These are phyloP conservation scores for Apogon hyalosoma DNA, from an alignment of 2,797 vertebrate genomes.

Conservation along the genomic window DNA sequence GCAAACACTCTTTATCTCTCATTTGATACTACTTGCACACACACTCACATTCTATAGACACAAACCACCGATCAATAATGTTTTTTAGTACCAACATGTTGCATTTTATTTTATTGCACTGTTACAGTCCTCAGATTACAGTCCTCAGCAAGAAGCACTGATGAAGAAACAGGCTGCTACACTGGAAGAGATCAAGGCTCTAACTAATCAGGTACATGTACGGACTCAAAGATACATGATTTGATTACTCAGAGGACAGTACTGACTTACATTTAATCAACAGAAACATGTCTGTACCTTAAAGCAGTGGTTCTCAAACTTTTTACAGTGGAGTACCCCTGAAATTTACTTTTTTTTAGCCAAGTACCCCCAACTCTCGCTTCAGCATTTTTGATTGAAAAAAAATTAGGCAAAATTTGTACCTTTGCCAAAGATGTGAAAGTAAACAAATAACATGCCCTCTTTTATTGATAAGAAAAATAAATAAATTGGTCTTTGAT, in stretches of 20 bases:
- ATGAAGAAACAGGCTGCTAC: conserved; percentile 90
- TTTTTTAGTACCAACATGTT: conserved; percentile 37
- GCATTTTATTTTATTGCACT: conserved; percentile 39
- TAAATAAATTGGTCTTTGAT: too few species aligned
- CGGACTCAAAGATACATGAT: conserved; percentile 6
- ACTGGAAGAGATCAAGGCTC: conserved; percentile 87
- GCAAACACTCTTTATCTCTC: conserved; percentile 46
- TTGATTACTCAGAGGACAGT: neutral
- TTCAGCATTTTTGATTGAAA: too few species aligned
- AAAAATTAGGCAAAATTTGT: neutral
- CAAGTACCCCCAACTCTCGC: too few species aligned
- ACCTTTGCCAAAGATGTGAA: neutral
- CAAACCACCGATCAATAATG: conserved; percentile 46
- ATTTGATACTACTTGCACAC: conserved; percentile 34
- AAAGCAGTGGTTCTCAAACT: too few species aligned
- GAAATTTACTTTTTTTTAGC: too few species aligned
- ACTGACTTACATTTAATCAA: neutral
- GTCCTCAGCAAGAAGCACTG: conserved; percentile 86
- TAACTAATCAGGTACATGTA: conserved; percentile 86
- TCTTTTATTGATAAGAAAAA: too few species aligned
- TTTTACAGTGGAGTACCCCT: too few species aligned
- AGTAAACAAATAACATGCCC: too few species aligned
- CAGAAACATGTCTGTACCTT: too few species aligned
- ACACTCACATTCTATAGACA: neutral
- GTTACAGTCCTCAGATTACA: conserved; percentile 85